phyloP scores from a whole-genome alignment of 2,797 vertebrate genomes.

The Gallinago solitaria region DNA sequence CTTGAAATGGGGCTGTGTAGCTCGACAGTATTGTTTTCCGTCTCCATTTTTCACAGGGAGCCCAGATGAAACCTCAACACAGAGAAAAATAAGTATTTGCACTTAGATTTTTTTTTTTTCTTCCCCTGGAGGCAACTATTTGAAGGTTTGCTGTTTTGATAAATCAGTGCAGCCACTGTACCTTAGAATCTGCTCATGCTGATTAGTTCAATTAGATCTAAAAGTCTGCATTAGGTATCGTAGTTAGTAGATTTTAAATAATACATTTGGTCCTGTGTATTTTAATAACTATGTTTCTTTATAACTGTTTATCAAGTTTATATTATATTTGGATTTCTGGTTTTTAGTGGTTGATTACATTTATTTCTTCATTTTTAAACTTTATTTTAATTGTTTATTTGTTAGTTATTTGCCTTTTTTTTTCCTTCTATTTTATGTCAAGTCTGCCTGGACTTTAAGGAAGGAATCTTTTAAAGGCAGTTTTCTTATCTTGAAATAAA shows the following conservation, averaged over 20 bases:
- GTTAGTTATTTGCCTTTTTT: neutral
- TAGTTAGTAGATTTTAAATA: neutral
- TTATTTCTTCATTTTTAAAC: neutral
- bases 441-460: neutral
- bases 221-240: neutral
- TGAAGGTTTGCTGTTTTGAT: conserved; percentile 32
- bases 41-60: conserved; percentile 50
- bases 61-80: conserved; percentile 24
- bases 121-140: neutral
- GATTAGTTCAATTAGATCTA: neutral
- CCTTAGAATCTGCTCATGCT: neutral
- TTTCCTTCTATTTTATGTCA: neutral
- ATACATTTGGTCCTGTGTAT: neutral
- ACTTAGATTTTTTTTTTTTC: neutral
- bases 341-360: neutral
- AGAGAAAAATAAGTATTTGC: conserved; percentile 35
- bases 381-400: conserved; percentile 2
- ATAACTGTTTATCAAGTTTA: neutral
- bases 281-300: neutral
- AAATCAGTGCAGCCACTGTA: neutral
- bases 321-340: neutral
- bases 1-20: conserved; percentile 62
- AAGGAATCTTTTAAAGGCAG: neutral
- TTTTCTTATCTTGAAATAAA: neutral
- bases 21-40: conserved; percentile 28